Evolutionary conservation across 2,888 invertebrate species (phyloP), one percentile per base, ranked within the genome.

Genomic region (Onchidella celtica): DNA sequence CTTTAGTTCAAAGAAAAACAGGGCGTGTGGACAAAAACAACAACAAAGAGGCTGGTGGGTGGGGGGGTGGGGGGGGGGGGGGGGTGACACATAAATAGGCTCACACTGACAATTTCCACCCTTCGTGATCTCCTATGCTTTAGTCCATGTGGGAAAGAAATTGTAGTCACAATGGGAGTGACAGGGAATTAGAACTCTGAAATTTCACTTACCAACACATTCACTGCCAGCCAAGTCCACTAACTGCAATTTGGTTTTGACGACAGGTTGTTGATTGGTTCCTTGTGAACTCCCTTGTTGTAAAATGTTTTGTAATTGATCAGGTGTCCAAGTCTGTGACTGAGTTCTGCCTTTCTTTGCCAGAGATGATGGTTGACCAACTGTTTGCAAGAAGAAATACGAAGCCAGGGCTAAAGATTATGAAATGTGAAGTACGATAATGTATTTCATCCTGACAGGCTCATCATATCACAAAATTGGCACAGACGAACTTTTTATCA

Each of bases 201-300:
- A 24, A 61, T 61, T 29, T 29, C 6, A 63, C 91, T 83, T 83
- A 91, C 91, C 91, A 69, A 91, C 91, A 88, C 91, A 92, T 88
- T 92, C 91, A 87, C 91, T 92, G 27, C 91, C 91, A 72, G 91
- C 91, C 29, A 92, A 83, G 77, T 92, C 91, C 6, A 91, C 90
- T 29, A 92, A 86, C 83, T 92, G 91, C 27, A 92, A 84, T 59
- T 92, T 92, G 27, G 90, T 90, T 74, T 87, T 87, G 55, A 90
- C 88, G 0, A 89, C 87, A 27, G 90, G 87, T 36, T 85, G 29
- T 29, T 83, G 83, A 14, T 63, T 55, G 76, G 74, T 24, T 21
- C 63, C n/a, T 29, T 24, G 34, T 9, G 34, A 82, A 75, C 17
- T 40, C 29, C 11, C 75, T 66, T 47, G 68, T 66, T 73, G 80